Evolutionary conservation across 1,140 invertebrate genomes (phyloP).

Genomic region (Trialeurodes vaporariorum): DNA sequence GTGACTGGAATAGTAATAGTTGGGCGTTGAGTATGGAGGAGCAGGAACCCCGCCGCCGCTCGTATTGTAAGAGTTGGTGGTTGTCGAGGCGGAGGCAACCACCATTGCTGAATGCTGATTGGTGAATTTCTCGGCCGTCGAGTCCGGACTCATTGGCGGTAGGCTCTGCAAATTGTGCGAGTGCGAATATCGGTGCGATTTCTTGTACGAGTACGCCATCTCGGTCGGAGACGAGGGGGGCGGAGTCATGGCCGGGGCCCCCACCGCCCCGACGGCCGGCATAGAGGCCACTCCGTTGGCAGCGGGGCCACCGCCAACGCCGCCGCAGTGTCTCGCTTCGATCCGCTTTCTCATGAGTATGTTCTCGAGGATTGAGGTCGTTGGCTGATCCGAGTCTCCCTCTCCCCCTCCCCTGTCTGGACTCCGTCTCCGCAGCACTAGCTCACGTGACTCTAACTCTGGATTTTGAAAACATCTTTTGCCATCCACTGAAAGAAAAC

Average conservation of each 20-base stretch:
- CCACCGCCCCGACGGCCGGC: neutral
- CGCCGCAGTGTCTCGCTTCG: too few relatives aligned
- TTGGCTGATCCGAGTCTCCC: constrained; percentile 48
- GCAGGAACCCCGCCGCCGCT: constrained; percentile 27
- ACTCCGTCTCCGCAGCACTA: too few relatives aligned
- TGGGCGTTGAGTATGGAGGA: constrained; percentile 45
- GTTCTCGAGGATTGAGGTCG: constrained; percentile 53
- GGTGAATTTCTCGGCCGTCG: constrained; percentile 41
- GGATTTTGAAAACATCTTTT: too few relatives aligned
- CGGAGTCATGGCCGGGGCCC: too few relatives aligned
- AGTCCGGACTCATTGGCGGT: constrained; percentile 60
- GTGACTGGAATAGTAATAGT: constrained; percentile 37
- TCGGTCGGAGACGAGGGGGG: constrained; percentile 52
- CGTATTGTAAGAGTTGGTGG: neutral
- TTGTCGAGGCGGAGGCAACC: neutral
- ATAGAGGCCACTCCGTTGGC: too few relatives aligned
- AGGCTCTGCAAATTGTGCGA: too few relatives aligned
- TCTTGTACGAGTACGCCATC: constrained; percentile 82
- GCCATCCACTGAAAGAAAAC: too few relatives aligned
- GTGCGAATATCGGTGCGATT: constrained; percentile 69
- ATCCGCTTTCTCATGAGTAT: constrained; percentile 49
- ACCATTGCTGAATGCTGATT: neutral
- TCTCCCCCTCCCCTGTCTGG: too few relatives aligned
- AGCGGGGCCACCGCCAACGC: too few relatives aligned
- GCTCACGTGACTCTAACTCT: too few relatives aligned